Percentiles rank a stretch among this genome's conserved stretches.
Conservation (phyloP, 2,888 invertebrate genomes). For the Ophion ventricosus region DNA sequence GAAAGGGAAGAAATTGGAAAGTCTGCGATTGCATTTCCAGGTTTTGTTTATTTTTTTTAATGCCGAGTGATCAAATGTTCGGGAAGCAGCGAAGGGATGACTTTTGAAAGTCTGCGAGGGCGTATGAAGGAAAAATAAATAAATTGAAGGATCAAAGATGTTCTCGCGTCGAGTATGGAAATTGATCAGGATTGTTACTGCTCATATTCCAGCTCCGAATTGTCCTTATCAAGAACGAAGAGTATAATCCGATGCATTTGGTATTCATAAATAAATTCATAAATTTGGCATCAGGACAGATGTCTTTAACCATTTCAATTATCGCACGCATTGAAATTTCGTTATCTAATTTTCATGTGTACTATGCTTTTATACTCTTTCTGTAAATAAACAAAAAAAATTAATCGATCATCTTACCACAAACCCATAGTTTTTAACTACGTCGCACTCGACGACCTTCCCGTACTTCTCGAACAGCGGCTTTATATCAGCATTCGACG, state of each 20-base stretch:
- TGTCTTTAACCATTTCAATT: neutral
- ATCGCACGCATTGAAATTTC: neutral
- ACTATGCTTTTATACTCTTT: neutral
- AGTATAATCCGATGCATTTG: neutral
- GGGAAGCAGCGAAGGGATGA: too few relatives aligned
- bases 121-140: too few relatives aligned
- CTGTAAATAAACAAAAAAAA: neutral
- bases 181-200: too few relatives aligned
- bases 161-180: too few relatives aligned
- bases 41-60: too few relatives aligned
- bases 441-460: constrained; percentile 98
- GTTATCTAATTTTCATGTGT: neutral
- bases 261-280: too few relatives aligned
- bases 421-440: constrained; percentile 99
- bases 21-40: too few relatives aligned
- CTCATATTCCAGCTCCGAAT: too few relatives aligned
- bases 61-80: too few relatives aligned
- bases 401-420: constrained; percentile 86
- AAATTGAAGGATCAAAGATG: too few relatives aligned
- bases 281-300: neutral
- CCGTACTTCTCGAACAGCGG: constrained; percentile 98
- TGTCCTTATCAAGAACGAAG: too few relatives aligned
- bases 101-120: too few relatives aligned
- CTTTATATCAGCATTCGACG: constrained; percentile 93
- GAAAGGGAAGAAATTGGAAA: neutral